Conservation (phyloP, 2,888 invertebrate species). For the Thelaira solivaga region DNA sequence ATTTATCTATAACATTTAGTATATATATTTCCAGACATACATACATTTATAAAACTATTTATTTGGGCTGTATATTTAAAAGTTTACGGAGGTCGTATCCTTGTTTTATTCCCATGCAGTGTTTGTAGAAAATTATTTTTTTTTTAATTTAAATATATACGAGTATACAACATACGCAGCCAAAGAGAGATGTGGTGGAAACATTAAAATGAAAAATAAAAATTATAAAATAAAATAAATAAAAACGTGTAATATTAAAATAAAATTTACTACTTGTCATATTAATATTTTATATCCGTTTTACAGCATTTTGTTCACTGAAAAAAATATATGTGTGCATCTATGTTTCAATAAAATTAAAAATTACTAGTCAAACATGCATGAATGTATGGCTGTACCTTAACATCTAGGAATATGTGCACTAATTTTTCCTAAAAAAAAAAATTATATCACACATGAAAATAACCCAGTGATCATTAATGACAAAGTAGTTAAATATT, state of each 20-base stretch:
- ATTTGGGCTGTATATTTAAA: too few species aligned
- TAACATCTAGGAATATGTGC: too few species aligned
- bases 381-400: too few species aligned
- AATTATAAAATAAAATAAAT: slow-evolving; percentile 28
- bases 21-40: not conserved
- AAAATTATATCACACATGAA: too few species aligned
- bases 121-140: not conserved
- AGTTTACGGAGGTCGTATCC: not conserved
- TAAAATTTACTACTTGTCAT: slow-evolving; percentile 54
- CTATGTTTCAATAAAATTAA: not conserved
- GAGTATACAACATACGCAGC: not conserved
- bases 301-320: slow-evolving; percentile 12
- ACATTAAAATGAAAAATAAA: too few species aligned
- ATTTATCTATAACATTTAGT: too few species aligned
- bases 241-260: slow-evolving; percentile 36
- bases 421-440: too few species aligned
- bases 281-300: slow-evolving; percentile 57
- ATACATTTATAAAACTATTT: too few species aligned
- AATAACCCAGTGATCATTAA: too few species aligned
- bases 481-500: too few species aligned
- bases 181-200: slow-evolving; percentile 42
- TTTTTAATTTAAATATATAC: not conserved
- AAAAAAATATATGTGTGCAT: too few species aligned
- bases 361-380: too few species aligned
- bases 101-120: not conserved